Evolutionary conservation across 2,113 vertebrate species (phyloP).

Genomic region (Ceyx margarethae): DNA sequence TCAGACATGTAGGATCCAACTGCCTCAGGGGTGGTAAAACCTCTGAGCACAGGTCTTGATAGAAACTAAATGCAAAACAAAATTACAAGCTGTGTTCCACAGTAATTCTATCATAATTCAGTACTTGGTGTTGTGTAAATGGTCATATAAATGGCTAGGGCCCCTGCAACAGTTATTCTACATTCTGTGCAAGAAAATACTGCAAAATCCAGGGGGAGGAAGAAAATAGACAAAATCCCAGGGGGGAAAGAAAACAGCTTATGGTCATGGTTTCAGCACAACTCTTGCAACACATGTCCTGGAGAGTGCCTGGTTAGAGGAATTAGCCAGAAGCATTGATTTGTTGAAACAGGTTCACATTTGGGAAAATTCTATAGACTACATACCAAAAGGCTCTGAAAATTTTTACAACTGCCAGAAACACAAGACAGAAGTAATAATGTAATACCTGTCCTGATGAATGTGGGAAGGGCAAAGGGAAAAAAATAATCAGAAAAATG

Average conservation of each 20-base stretch:
- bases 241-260: neutral
- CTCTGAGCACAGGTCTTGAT: neutral
- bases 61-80: neutral
- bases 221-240: neutral
- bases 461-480: neutral
- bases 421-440: neutral
- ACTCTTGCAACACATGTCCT: neutral
- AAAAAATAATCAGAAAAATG: neutral
- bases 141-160: neutral
- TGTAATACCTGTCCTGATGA: neutral
- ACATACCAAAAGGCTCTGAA: neutral
- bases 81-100: neutral
- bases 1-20: neutral
- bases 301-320: neutral
- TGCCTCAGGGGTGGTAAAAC: neutral
- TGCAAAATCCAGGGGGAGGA: neutral
- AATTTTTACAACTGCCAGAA: neutral
- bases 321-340: neutral
- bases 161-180: neutral
- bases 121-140: neutral
- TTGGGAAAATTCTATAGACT: neutral
- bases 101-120: neutral
- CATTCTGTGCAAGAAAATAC: neutral
- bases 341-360: neutral
- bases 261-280: neutral